Evolutionary conservation across 1,140 invertebrate species (phyloP).

Genomic region (Orius insidiosus): DNA sequence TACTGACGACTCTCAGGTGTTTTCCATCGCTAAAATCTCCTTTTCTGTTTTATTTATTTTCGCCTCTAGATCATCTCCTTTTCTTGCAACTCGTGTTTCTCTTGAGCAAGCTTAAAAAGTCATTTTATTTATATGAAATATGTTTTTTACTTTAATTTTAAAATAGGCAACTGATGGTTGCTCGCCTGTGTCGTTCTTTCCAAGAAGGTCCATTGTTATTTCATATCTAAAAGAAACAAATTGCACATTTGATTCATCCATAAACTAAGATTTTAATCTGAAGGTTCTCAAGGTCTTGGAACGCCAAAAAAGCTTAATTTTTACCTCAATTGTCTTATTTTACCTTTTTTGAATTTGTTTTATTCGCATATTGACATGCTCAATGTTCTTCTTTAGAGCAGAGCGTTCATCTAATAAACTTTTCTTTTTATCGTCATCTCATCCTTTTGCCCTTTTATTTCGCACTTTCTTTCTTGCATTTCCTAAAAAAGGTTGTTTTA

Average conservation of each 20-base stretch:
- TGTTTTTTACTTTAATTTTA: constrained; percentile 35
- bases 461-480: constrained; percentile 40
- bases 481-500: constrained; percentile 26
- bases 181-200: constrained; percentile 39
- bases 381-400: constrained; percentile 33
- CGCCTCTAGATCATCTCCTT: constrained; percentile 42
- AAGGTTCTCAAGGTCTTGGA: not conserved
- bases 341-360: constrained; percentile 37
- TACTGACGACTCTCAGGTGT: constrained; percentile 48
- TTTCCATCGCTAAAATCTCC: constrained; percentile 56
- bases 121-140: constrained; percentile 1
- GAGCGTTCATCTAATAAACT: constrained; percentile 36
- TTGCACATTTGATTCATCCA: too few species aligned
- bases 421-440: constrained; percentile 36
- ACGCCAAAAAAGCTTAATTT: not conserved
- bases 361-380: constrained; percentile 35
- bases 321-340: constrained; percentile 8
- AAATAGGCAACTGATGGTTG: constrained; percentile 41
- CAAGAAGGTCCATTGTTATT: constrained; percentile 24
- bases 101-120: constrained; percentile 34
- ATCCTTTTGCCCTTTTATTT: constrained; percentile 39
- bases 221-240: constrained; percentile 21
- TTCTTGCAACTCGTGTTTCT: constrained; percentile 44
- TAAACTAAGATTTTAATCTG: too few species aligned
- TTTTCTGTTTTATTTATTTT: constrained; percentile 45